phyloP scores from a whole-genome alignment of 2,888 invertebrate genomes.

The Dolichomitus sp. region DNA sequence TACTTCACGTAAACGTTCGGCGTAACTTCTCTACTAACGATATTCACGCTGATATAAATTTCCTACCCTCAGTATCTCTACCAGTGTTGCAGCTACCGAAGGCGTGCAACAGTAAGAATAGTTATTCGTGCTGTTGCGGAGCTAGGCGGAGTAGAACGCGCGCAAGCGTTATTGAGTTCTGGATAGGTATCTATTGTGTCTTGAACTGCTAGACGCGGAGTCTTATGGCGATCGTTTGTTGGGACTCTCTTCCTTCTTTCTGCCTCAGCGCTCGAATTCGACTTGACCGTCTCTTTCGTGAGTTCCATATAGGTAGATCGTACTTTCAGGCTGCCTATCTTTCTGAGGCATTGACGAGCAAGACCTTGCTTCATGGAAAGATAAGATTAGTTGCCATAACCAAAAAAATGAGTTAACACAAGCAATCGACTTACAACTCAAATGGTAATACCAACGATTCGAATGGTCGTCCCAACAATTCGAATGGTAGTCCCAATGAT shows the following conservation, averaged over 20 bases:
- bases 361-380: not conserved
- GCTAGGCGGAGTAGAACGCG: not conserved
- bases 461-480: too few species aligned
- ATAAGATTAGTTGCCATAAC: too few species aligned
- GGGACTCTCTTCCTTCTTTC: slow-evolving; percentile 4
- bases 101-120: not conserved
- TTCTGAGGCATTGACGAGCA: slow-evolving; percentile 6
- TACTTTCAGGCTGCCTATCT: slow-evolving; percentile 29
- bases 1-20: slow-evolving; percentile 28
- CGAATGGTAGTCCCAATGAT: too few species aligned
- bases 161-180: slow-evolving; percentile 5
- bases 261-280: not conserved
- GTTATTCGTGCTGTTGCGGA: too few species aligned
- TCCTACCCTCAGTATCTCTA: not conserved
- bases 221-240: not conserved
- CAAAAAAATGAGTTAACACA: too few species aligned
- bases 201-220: slow-evolving; percentile 1
- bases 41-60: not conserved
- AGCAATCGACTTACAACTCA: too few species aligned
- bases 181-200: slow-evolving; percentile 33
- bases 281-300: slow-evolving; percentile 7
- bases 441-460: too few species aligned
- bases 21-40: slow-evolving; percentile 7
- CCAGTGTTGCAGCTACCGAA: not conserved
- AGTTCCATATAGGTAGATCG: not conserved